A percentile compares a stretch with the other conserved stretches of the same genome.
These are phyloP conservation scores for Macaria notata DNA, from an alignment of 2,888 invertebrate species.

Conservation along the genomic window DNA sequence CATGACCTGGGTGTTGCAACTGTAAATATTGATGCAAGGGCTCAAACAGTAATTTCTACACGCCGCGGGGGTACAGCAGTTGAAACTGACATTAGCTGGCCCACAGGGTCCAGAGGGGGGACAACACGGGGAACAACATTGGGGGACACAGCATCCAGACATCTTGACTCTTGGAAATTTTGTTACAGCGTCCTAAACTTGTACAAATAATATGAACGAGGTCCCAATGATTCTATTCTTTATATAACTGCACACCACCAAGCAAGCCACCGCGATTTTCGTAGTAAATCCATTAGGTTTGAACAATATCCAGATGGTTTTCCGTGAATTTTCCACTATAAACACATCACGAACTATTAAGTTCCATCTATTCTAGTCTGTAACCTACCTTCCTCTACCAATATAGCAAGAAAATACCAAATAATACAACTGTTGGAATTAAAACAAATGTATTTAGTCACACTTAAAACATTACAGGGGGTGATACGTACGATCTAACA, in stretches of 20 bases:
- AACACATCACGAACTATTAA: too few relatives aligned
- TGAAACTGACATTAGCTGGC: constrained; percentile 41
- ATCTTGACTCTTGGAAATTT: constrained; percentile 37
- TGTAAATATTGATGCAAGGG: constrained; percentile 75
- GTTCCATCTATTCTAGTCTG: too few relatives aligned
- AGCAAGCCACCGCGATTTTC: constrained; percentile 38
- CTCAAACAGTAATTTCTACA: constrained; percentile 54
- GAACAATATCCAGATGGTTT: constrained; percentile 20
- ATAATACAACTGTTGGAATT: background rate
- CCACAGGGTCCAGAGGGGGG: constrained; percentile 1
- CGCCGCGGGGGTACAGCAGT: constrained; percentile 43
- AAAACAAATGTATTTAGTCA: constrained; percentile 15
- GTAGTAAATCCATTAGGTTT: constrained; percentile 31
- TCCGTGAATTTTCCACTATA: background rate
- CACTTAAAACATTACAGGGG: constrained; percentile 20
- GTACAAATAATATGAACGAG: constrained; percentile 34
- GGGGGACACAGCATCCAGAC: constrained; percentile 23
- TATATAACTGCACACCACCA: constrained; percentile 40
- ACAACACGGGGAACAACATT: too few relatives aligned
- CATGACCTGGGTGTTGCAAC: constrained; percentile 73
- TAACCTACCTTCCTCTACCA: too few relatives aligned
- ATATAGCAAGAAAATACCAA: too few relatives aligned
- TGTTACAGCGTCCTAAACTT: constrained; percentile 16
- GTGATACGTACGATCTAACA: too few relatives aligned
- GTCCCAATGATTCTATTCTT: constrained; percentile 25